Base-by-base conservation (phyloP, 2,113 vertebrate species). In the Pipra filicauda region DNA sequence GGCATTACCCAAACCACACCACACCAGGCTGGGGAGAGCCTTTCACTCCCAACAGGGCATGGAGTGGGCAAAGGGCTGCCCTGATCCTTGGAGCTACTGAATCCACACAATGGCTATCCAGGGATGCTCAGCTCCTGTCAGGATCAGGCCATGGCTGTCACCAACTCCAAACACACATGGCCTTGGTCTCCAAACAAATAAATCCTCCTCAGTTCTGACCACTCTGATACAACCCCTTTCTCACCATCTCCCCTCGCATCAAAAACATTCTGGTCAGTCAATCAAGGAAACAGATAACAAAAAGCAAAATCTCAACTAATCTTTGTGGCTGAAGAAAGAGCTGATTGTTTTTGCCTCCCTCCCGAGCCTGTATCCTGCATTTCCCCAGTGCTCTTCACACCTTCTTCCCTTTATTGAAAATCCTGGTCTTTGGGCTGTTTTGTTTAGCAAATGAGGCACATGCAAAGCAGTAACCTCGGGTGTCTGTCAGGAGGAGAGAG, bases 361-460 rank as follows among this genome's bases (percentile, higher is more conserved):
- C 49, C 4, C 4, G 3, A 57, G 80, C 88, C 76, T 69, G 13
- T 21, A 33, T 64, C 70, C 80, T 89, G 90, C 14, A 43, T 39
- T 89, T 87, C 71, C 86, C 75, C 79, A 77, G 26, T 35, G 26
- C 74, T 86, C 81, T 78, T 91, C 70, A 85, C 59, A 88, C 77
- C 81, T 97, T 75, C 94, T 88, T 55, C 83, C 69, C 43, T 95
- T 89, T 58, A 73, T 69, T 52, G 44, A 71, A 93, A 97, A 91
- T 94, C 96, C 91, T 85, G 69, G 69, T 88, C 89, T 82, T 84
- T 91, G 75, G 93, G 90, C 54, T 79, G 92, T 97, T 99, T 99
- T 99, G 98, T 96, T 97, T 99, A 98, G 98, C 98, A 99, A 99
- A 99, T 98, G 81, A 96, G 65, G n/a, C 66, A 23, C 87, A 99